A percentile compares a stretch with the other conserved stretches of the same genome.
These are phyloP conservation scores for Synodontis membranacea DNA, from an alignment of 2,113 vertebrate genomes.

Conservation along the genomic window DNA sequence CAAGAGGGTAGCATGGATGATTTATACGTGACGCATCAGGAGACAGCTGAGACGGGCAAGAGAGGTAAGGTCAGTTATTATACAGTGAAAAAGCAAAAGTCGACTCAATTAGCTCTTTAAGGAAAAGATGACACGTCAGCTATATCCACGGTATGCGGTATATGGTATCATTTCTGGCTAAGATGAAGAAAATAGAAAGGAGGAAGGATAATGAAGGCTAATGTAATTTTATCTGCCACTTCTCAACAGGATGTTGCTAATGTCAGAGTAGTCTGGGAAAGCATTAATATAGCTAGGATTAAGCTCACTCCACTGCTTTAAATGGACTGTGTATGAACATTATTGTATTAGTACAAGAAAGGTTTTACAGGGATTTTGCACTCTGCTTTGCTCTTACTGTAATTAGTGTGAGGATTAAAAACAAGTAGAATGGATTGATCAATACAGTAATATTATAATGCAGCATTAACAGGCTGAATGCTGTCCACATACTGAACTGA, in stretches of 20 bases:
- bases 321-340: conserved; percentile 34
- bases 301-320: conserved; percentile 28
- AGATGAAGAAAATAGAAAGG: background rate
- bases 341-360: conserved; percentile 42
- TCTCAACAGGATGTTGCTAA: conserved; percentile 33
- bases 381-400: conserved; percentile 22
- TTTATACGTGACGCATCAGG: conserved; percentile 48
- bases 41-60: conserved; percentile 55
- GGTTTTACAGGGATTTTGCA: conserved; percentile 23
- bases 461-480: conserved; percentile 53
- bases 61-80: background rate
- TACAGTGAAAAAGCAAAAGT: background rate
- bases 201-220: conserved; percentile 6
- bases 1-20: conserved; percentile 84
- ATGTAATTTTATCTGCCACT: conserved; percentile 28
- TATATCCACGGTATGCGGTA: background rate
- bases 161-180: background rate
- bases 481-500: background rate
- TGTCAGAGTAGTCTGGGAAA: conserved; percentile 40
- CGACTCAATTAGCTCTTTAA: background rate
- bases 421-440: conserved; percentile 48
- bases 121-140: background rate
- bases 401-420: conserved; percentile 39
- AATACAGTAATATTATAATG: conserved; percentile 72
- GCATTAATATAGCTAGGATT: background rate